A percentile compares a stretch with the other conserved stretches of the same genome.
Conservation (phyloP, 1,140 invertebrate species). For the Drosophila ambigua region DNA sequence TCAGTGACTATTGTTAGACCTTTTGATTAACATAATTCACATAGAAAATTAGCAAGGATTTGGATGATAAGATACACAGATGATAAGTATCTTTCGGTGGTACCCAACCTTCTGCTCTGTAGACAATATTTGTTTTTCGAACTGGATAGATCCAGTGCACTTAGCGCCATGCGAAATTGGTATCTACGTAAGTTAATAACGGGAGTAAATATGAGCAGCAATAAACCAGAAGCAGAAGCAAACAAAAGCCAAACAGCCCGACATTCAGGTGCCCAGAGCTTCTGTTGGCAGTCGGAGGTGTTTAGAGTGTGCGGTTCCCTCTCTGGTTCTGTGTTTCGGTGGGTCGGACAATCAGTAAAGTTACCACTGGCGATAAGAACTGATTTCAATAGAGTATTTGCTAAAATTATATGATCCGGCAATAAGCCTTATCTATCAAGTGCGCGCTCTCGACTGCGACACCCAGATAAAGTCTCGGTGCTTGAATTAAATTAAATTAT, state of each 20-base stretch:
- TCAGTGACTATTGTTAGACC: slow-evolving; percentile 21
- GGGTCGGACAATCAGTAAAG: background rate
- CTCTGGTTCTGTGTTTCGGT: no score
- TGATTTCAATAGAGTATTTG: slow-evolving; percentile 27
- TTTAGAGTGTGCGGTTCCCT: no score
- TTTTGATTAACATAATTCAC: slow-evolving; percentile 24
- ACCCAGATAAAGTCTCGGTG: no score
- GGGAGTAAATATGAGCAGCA: slow-evolving; percentile 38
- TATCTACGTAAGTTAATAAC: slow-evolving; percentile 15
- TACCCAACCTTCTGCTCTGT: no score
- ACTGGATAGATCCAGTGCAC: slow-evolving; percentile 78
- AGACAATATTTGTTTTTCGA: slow-evolving; percentile 58
- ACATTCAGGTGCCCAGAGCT: no score
- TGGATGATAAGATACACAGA: background rate
- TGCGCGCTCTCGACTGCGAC: slow-evolving; percentile 4
- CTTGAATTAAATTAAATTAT: no score
- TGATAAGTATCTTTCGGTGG: no score
- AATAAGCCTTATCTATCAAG: slow-evolving; percentile 36
- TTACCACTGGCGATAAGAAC: slow-evolving; percentile 34
- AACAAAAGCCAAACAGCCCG: slow-evolving; percentile 18
- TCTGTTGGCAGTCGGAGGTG: no score
- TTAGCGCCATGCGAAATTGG: slow-evolving; percentile 64
- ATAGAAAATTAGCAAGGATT: slow-evolving; percentile 35
- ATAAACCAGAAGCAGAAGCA: slow-evolving; percentile 20
- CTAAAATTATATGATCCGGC: slow-evolving; percentile 16